phyloP scores from a whole-genome alignment of 1,140 invertebrate genomes.

The Marisa cornuarietis region DNA sequence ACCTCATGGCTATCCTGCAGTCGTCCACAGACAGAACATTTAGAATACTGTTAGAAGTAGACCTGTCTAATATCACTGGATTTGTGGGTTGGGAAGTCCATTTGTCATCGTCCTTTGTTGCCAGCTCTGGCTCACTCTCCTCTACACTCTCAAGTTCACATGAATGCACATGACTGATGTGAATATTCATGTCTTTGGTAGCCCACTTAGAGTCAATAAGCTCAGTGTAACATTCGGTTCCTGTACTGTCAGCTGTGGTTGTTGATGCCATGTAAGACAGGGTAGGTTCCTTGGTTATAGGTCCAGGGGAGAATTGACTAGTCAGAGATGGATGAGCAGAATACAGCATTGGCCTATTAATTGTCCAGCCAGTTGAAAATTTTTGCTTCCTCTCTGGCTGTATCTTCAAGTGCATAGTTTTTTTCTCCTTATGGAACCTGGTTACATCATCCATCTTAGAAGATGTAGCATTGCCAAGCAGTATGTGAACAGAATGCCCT shows the following conservation, averaged over 20 bases:
- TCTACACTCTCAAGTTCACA: neutral
- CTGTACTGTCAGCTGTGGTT: neutral
- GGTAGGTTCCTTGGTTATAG: neutral
- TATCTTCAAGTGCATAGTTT: constrained; percentile 5
- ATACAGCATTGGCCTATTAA: constrained; percentile 20
- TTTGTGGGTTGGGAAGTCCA: constrained; percentile 17
- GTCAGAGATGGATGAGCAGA: neutral
- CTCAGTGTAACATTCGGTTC: neutral
- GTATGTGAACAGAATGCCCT: no score
- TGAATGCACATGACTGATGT: constrained; percentile 21
- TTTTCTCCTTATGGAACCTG: constrained; percentile 1
- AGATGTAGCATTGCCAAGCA: neutral
- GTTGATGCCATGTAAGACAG: neutral
- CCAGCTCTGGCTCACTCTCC: neutral
- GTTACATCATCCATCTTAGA: neutral
- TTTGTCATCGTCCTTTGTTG: constrained; percentile 17
- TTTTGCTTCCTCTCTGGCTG: constrained; percentile 18
- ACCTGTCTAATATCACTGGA: constrained; percentile 20
- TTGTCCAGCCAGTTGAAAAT: constrained; percentile 18
- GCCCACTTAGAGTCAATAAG: neutral
- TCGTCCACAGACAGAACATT: constrained; percentile 56
- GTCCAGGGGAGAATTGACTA: neutral
- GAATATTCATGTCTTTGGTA: constrained; percentile 14
- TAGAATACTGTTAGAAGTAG: constrained; percentile 46
- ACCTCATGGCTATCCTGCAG: constrained; percentile 36